Evolutionary conservation across 1,140 invertebrate genomes (phyloP).

Genomic region (Frieseomelitta varia): DNA sequence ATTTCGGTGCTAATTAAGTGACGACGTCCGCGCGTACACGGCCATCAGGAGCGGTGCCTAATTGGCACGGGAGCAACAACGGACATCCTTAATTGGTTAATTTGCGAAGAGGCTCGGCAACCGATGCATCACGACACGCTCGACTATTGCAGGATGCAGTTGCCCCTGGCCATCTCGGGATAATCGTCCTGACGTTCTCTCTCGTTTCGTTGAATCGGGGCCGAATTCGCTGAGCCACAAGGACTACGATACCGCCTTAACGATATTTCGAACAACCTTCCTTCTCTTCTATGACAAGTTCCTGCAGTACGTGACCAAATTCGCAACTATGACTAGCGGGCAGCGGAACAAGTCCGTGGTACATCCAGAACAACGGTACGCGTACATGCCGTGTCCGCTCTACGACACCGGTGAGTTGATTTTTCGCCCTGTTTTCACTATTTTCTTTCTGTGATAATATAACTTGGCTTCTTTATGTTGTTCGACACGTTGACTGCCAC

Average conservation of each 20-base stretch:
- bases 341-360: slow-evolving; percentile 72
- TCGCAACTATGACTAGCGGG: slow-evolving; percentile 74
- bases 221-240: not conserved
- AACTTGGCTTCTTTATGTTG: no score
- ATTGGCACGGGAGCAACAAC: slow-evolving; percentile 61
- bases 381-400: slow-evolving; percentile 78
- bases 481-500: no score
- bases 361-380: slow-evolving; percentile 71
- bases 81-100: slow-evolving; percentile 67
- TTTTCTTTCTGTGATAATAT: no score
- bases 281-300: slow-evolving; percentile 77
- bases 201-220: not conserved
- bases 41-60: slow-evolving; percentile 39
- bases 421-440: not conserved
- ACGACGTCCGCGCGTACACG: slow-evolving; percentile 7
- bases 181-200: slow-evolving; percentile 36
- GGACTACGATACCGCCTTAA: slow-evolving; percentile 46
- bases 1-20: slow-evolving; percentile 75
- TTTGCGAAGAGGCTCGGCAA: slow-evolving; percentile 24
- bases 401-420: slow-evolving; percentile 73
- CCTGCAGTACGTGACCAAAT: slow-evolving; percentile 77
- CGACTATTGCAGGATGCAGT: slow-evolving; percentile 52
- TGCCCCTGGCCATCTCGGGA: slow-evolving; percentile 3
- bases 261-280: slow-evolving; percentile 73
- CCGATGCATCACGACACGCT: slow-evolving; percentile 33